Evolutionary conservation across 2,888 invertebrate genomes (phyloP).

Genomic region (Antheraea assamensis): DNA sequence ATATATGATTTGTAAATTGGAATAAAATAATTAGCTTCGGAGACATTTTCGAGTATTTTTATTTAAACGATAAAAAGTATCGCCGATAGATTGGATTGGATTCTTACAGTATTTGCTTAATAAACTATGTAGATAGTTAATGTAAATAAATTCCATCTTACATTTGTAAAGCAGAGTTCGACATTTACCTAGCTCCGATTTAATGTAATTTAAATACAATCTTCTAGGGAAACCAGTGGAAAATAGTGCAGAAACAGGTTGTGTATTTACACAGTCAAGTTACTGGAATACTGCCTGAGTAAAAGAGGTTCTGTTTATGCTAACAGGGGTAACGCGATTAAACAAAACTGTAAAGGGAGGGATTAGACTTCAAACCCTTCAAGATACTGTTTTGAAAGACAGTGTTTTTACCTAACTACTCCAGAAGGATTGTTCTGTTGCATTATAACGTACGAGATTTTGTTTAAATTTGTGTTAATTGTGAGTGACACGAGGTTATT

Average conservation of each 20-base stretch:
- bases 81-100: too few relatives aligned
- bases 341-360: constrained; percentile 16
- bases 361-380: constrained; percentile 16
- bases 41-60: too few relatives aligned
- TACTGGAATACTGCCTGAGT: constrained; percentile 20
- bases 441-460: too few relatives aligned
- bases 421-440: not conserved
- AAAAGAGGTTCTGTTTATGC: constrained; percentile 21
- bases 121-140: not conserved
- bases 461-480: too few relatives aligned
- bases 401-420: not conserved
- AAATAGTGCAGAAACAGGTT: constrained; percentile 18
- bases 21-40: too few relatives aligned
- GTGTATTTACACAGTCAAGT: not conserved
- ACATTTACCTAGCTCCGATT: not conserved
- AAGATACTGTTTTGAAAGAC: not conserved
- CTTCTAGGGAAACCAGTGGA: not conserved
- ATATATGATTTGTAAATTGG: too few relatives aligned
- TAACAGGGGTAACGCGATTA: constrained; percentile 16
- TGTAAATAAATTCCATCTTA: not conserved
- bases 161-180: not conserved
- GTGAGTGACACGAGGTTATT: too few relatives aligned
- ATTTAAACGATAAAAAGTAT: too few relatives aligned
- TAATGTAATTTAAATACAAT: not conserved
- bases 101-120: too few relatives aligned